phyloP scores from a whole-genome alignment of 2,797 vertebrate genomes.

The Brachymystax lenok region DNA sequence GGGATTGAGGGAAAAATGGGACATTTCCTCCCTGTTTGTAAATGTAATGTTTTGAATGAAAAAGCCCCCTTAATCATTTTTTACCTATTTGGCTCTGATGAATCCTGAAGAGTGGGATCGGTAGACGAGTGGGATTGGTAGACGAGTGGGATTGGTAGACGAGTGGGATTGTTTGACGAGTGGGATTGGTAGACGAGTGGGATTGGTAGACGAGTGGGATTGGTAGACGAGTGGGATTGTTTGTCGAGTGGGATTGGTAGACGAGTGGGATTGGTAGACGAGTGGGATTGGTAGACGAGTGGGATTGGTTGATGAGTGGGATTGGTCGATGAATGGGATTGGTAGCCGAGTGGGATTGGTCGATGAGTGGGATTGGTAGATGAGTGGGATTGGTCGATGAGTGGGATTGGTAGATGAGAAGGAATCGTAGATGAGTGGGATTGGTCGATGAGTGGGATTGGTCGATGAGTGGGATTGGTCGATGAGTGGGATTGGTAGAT shows the following conservation, averaged over 20 bases:
- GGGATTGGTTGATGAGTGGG: constrained; percentile 52
- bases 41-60: constrained; percentile 63
- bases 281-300: constrained; percentile 66
- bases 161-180: too few relatives aligned
- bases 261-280: constrained; percentile 53
- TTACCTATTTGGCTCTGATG: constrained; percentile 60
- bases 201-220: too few relatives aligned
- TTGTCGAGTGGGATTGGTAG: constrained; percentile 66
- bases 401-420: constrained; percentile 66
- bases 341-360: constrained; percentile 52
- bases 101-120: constrained; percentile 69
- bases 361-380: constrained; percentile 68
- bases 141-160: too few relatives aligned
- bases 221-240: constrained; percentile 44
- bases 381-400: constrained; percentile 50
- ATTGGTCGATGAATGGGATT: constrained; percentile 59
- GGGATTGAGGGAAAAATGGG: constrained; percentile 10
- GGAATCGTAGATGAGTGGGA: too few relatives aligned
- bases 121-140: constrained; percentile 45
- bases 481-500: constrained; percentile 32
- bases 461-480: constrained; percentile 45
- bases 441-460: constrained; percentile 63
- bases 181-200: too few relatives aligned
- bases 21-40: constrained; percentile 49
- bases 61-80: constrained; percentile 63